Conservation (phyloP, 2,113 vertebrate species). For the Neotoma lepida region DNA sequence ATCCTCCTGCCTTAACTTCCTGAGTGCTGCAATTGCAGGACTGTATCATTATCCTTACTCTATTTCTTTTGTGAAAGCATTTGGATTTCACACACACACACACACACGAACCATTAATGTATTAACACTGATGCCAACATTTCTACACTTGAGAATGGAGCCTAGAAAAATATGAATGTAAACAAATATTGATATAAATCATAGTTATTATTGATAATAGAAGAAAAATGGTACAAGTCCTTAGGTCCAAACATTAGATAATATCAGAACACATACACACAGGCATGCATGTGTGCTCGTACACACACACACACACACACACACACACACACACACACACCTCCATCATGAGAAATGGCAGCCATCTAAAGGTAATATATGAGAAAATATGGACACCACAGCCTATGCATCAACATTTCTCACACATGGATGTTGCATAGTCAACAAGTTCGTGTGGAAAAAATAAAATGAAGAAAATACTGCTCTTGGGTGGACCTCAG, state of each 20-base stretch:
- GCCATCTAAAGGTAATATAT: not conserved
- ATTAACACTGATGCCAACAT: not conserved
- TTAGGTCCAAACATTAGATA: not conserved
- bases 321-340: not conserved
- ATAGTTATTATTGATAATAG: not conserved
- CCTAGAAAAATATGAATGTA: constrained; percentile 5
- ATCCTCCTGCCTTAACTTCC: not conserved
- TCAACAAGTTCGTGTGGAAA: not conserved
- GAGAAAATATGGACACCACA: not conserved
- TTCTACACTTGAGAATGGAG: not conserved
- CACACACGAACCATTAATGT: not conserved
- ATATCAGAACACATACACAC: not conserved
- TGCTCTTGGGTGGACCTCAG: no score
- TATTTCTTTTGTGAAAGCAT: not conserved
- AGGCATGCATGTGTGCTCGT: no score
- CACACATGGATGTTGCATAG: not conserved
- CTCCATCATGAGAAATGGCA: not conserved
- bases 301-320: not conserved
- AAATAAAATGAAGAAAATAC: not conserved
- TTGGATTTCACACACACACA: not conserved
- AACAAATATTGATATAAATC: not conserved
- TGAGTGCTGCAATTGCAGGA: not conserved
- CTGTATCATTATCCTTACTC: not conserved
- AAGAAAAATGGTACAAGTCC: not conserved
- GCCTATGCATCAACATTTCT: not conserved